phyloP scores from a whole-genome alignment of 2,888 invertebrate genomes.

The Itoplectis maculator region DNA sequence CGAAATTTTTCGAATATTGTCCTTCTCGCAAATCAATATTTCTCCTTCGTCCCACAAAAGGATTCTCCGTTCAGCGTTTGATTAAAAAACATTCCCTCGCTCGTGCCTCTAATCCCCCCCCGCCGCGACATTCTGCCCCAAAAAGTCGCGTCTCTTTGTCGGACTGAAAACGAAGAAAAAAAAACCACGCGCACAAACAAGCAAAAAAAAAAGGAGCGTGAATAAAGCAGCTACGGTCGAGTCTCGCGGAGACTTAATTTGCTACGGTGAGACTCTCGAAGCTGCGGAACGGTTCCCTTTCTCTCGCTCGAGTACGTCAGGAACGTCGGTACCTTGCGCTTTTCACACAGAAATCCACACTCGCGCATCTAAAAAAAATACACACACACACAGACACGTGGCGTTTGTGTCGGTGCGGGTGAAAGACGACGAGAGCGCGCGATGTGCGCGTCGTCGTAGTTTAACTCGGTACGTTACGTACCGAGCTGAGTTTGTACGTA shows the following conservation, averaged over 20 bases:
- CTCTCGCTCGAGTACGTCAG: slow-evolving; percentile 20
- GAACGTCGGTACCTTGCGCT: slow-evolving; percentile 19
- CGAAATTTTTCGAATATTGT: background rate
- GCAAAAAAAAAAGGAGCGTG: slow-evolving; percentile 28
- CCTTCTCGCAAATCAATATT: background rate
- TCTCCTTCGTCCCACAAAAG: background rate
- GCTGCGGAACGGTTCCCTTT: slow-evolving; percentile 27
- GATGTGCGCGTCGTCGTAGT: slow-evolving; percentile 43
- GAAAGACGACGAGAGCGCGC: slow-evolving; percentile 36
- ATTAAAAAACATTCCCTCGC: slow-evolving; percentile 21
- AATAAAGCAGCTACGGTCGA: slow-evolving; percentile 45
- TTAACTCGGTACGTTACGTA: slow-evolving; percentile 61
- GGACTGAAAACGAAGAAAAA: slow-evolving; percentile 16
- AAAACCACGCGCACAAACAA: slow-evolving; percentile 16
- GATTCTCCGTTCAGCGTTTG: background rate
- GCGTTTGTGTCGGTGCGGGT: slow-evolving; percentile 2
- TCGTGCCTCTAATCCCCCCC: background rate
- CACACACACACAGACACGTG: background rate
- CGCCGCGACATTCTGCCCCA: background rate
- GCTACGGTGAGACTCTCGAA: slow-evolving; percentile 70
- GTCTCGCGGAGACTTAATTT: slow-evolving; percentile 76
- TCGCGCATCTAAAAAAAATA: slow-evolving; percentile 12
- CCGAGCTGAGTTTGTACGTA: slow-evolving; percentile 16
- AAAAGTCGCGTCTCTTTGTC: slow-evolving; percentile 18
- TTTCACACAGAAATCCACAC: slow-evolving; percentile 20